phyloP scores from a whole-genome alignment of 1,140 invertebrate genomes.

The Ectropis grisescens region DNA sequence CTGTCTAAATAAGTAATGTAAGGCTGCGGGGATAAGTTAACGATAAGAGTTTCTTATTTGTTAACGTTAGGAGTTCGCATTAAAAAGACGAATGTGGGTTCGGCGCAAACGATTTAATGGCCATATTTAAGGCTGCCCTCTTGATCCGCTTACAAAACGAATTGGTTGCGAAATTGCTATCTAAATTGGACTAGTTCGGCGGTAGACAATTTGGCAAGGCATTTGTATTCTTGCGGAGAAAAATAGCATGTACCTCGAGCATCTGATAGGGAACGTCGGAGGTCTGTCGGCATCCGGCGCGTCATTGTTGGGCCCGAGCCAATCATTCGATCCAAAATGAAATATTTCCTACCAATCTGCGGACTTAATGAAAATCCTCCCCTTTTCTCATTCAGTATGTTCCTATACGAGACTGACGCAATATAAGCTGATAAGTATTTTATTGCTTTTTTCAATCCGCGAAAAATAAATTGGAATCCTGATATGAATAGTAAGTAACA shows the following conservation, averaged over 20 bases:
- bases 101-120: constrained; percentile 42
- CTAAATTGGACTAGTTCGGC: constrained; percentile 64
- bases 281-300: constrained; percentile 35
- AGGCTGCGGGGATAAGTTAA: constrained; percentile 11
- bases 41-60: constrained; percentile 21
- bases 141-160: constrained; percentile 64
- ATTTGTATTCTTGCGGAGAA: constrained; percentile 67
- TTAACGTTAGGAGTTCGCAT: constrained; percentile 19
- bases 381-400: constrained; percentile 20
- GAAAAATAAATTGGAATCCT: too few relatives aligned
- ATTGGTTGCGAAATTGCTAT: constrained; percentile 67
- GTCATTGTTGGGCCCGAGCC: constrained; percentile 45
- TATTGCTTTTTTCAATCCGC: too few relatives aligned
- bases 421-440: too few relatives aligned
- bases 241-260: constrained; percentile 60
- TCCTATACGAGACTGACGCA: constrained; percentile 1
- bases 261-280: constrained; percentile 54
- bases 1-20: neutral
- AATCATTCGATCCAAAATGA: constrained; percentile 51
- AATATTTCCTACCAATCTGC: constrained; percentile 34
- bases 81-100: constrained; percentile 30
- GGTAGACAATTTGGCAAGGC: constrained; percentile 67
- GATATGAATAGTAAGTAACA: too few relatives aligned
- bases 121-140: constrained; percentile 57
- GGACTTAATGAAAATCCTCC: constrained; percentile 25